These are phyloP conservation scores for Phenganax stokvisi DNA, from an alignment of 92 coral and sea anemone genomes.

Conservation along the genomic window DNA sequence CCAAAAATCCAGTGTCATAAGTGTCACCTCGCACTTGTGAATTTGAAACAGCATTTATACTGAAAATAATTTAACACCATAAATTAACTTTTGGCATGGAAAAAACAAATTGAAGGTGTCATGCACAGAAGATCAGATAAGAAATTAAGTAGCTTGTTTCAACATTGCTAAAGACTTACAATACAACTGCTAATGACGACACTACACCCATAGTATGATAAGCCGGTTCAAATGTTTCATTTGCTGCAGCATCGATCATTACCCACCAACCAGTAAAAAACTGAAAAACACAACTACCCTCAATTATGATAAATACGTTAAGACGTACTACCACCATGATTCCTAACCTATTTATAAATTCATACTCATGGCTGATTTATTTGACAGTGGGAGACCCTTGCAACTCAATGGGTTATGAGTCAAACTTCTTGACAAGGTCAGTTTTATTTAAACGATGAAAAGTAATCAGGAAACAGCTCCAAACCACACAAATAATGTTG, in stretches of 20 bases:
- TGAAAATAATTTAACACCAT: conserved; percentile 28
- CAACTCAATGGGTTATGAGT: no score
- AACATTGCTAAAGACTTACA: conserved; percentile 55
- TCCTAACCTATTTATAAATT: not conserved
- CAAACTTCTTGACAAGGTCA: no score
- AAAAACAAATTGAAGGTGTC: no score
- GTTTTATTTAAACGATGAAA: not conserved
- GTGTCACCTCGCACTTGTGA: conserved; percentile 97
- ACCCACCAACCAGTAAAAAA: conserved; percentile 98
- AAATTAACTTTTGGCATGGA: no score
- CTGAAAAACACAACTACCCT: conserved; percentile 34
- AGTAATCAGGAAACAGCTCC: not conserved
- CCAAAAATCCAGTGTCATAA: conserved; percentile 67
- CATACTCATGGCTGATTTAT: no score
- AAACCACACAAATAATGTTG: no score
- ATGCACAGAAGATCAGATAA: no score
- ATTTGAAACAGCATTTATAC: conserved; percentile 97
- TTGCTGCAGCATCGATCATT: conserved; percentile 79
- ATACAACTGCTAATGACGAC: conserved; percentile 73
- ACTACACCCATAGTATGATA: conserved; percentile 82
- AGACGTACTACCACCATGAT: not conserved
- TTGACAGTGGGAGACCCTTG: no score
- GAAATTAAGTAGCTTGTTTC: no score
- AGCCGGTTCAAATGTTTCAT: conserved; percentile 64
- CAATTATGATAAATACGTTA: not conserved